Percentiles rank a stretch among this genome's conserved stretches.
Evolutionary conservation across 2,888 invertebrate species (phyloP).

Genomic region (Himalopsyche japonica): DNA sequence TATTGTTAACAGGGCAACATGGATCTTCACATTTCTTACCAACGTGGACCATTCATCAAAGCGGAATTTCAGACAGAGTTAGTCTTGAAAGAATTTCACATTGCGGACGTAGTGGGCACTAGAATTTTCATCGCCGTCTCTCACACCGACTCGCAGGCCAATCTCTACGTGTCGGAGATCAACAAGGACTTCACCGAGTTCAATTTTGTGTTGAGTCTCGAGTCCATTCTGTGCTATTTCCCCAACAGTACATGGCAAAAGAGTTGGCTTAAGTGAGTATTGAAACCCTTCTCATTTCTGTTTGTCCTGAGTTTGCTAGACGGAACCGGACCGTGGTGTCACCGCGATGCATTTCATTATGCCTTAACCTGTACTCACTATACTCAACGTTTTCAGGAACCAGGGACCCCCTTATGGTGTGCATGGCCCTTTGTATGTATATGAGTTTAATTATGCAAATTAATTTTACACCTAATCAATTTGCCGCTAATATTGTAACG

Average conservation of each 20-base stretch:
- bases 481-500: too few relatives aligned
- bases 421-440: too few relatives aligned
- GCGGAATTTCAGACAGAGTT: slow-evolving; percentile 77
- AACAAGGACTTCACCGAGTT: slow-evolving; percentile 66
- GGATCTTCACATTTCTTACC: slow-evolving; percentile 77
- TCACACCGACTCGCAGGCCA: slow-evolving; percentile 71
- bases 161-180: slow-evolving; percentile 81
- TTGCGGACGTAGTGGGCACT: slow-evolving; percentile 81
- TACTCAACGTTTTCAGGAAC: too few relatives aligned
- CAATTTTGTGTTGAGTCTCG: slow-evolving; percentile 77
- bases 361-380: too few relatives aligned
- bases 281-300: neutral
- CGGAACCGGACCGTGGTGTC: too few relatives aligned
- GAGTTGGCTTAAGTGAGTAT: slow-evolving; percentile 79
- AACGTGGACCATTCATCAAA: slow-evolving; percentile 68
- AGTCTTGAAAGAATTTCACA: slow-evolving; percentile 70
- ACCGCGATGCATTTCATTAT: too few relatives aligned
- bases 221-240: slow-evolving; percentile 81
- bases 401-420: too few relatives aligned
- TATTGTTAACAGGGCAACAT: slow-evolving; percentile 51
- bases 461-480: too few relatives aligned
- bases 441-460: too few relatives aligned
- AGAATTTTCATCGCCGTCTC: slow-evolving; percentile 81
- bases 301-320: too few relatives aligned
- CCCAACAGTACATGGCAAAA: slow-evolving; percentile 80